A percentile compares a stretch with the other conserved stretches of the same genome.
phyloP scores from a whole-genome alignment of 2,797 vertebrate species.

The Agapornis canus region DNA sequence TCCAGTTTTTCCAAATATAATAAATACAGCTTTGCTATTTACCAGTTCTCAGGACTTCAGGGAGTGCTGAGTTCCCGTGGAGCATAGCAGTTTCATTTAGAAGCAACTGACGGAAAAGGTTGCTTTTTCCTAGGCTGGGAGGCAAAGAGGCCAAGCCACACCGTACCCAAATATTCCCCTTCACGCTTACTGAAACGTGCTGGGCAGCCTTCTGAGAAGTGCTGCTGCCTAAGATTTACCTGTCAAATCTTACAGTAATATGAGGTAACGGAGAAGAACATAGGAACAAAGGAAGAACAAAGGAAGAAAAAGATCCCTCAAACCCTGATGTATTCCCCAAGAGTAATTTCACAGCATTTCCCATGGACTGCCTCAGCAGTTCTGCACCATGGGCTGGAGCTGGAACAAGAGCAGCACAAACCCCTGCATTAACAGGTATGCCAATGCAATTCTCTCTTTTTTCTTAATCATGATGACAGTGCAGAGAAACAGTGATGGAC shows the following conservation, averaged over 20 bases:
- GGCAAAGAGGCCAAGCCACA: not conserved
- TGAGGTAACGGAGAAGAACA: not conserved
- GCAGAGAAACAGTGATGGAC: not conserved
- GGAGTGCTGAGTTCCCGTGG: not conserved
- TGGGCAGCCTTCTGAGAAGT: not conserved
- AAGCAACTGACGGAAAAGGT: not conserved
- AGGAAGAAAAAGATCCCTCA: not conserved
- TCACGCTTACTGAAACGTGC: rapidly evolving
- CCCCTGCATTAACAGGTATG: not conserved
- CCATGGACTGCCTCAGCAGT: not conserved
- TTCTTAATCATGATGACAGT: not conserved
- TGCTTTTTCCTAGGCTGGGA: not conserved
- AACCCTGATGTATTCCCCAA: not conserved
- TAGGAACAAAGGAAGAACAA: not conserved
- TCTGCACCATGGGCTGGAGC: not conserved
- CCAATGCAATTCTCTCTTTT: not conserved
- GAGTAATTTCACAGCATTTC: not conserved
- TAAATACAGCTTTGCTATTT: constrained; percentile 9
- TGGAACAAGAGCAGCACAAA: not conserved
- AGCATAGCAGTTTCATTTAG: not conserved
- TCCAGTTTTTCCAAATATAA: not conserved
- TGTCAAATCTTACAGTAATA: not conserved
- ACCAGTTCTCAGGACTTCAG: not conserved
- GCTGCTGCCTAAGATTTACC: not conserved
- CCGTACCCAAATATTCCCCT: not conserved